Evolutionary conservation across 37 sponge, comb jelly and placozoan species (phyloP), one percentile per base, ranked within the genome.

Genomic region (Ephydatia muelleri): DNA sequence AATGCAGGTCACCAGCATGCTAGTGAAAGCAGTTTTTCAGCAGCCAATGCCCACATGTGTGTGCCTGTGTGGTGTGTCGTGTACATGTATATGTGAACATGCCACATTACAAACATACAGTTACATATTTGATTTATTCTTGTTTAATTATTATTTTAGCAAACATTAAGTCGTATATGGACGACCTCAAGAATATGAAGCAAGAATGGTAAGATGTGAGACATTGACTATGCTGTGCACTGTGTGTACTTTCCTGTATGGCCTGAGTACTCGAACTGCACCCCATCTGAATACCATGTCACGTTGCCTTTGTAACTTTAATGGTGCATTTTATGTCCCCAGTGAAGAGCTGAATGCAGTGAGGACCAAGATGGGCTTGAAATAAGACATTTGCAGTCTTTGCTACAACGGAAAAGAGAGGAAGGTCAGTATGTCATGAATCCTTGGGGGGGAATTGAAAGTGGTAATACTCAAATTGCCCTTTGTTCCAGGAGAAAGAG

Each of bases 341-440:
- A 82, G 82, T 68, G 68, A 82, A 39, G 37, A 82, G 13, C 29
- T 84, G 57, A 0, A 2, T 33, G 11, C 76, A 9, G 3, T 27
- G 36, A 84, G 67, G 34, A 68, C 30, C 65, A 1, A 32, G 26
- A 28, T 84, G 76, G 30, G 31, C 22, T 34, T 67, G 39, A 38
- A 25, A 21, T 84, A 23, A 57, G 76, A 34, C 73, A 37, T 25
- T 28, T 84, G 19, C 76, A 84, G 43, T 19, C 65, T 23, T n/a
- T 27, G 33, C 21, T 84, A 22, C 65, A 38, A 66, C 32, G 68
- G 32, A 65, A 36, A 11, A 75, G 74, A 22, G 84, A 84, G 35
- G n/a, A 84, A 23, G 65, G 84, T 84, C 28, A 73, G 76, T 66
- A 0, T 43, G 39, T 39, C 8, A 8, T 43, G n/a, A n/a, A n/a